Evolutionary conservation across 2,113 vertebrate species (phyloP).

Genomic region (Calyptomena viridis): DNA sequence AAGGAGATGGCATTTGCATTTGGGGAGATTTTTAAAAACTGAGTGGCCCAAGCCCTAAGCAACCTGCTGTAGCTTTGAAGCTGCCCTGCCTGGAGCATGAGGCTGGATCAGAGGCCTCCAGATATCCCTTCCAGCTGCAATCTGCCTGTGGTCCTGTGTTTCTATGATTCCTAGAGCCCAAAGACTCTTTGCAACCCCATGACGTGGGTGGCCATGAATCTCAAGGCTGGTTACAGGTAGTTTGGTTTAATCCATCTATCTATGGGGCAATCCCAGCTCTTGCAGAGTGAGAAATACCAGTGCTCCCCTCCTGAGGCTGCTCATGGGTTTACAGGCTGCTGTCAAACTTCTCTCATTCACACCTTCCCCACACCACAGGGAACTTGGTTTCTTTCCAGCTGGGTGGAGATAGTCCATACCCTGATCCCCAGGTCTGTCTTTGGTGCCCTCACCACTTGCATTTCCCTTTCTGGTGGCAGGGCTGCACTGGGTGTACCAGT

Average conservation of each 20-base stretch:
- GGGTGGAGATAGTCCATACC: neutral
- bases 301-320: neutral
- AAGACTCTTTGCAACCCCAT: neutral
- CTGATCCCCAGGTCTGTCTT: neutral
- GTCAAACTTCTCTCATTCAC: neutral
- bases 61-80: neutral
- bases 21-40: neutral
- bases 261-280: neutral
- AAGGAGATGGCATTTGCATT: neutral
- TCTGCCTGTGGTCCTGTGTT: neutral
- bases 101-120: neutral
- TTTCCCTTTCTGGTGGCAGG: neutral
- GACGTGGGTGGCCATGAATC: neutral
- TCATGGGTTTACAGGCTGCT: neutral
- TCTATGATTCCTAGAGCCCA: neutral
- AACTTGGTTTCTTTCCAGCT: neutral
- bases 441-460: neutral
- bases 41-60: neutral
- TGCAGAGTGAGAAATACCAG: neutral
- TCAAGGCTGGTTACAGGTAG: neutral
- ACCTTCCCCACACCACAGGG: neutral
- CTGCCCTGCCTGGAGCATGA: neutral
- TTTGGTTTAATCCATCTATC: neutral
- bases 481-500: fast-evolving
- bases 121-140: neutral